phyloP scores from a whole-genome alignment of 2,113 vertebrate genomes.

The Pygoscelis antarcticus region DNA sequence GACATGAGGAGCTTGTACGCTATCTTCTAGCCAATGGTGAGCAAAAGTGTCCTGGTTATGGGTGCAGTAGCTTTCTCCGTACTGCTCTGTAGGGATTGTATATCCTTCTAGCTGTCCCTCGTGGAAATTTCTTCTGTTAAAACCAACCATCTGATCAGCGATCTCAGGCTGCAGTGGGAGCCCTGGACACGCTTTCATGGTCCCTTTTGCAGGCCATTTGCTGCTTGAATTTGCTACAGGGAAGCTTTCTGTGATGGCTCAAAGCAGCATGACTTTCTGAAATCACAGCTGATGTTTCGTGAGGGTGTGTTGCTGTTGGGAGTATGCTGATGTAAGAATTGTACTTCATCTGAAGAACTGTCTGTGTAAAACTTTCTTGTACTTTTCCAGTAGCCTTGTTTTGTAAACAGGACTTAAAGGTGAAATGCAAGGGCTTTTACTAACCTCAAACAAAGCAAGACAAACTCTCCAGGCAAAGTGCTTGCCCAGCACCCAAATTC shows the following conservation, averaged over 20 bases:
- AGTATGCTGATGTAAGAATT: neutral
- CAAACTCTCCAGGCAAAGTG: neutral
- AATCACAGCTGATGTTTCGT: neutral
- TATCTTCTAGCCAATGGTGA: conserved; percentile 95
- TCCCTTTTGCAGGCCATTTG: neutral
- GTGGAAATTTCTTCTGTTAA: neutral
- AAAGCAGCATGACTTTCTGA: neutral
- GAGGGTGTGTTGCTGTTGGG: neutral
- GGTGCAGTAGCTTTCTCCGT: neutral
- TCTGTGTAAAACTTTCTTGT: neutral
- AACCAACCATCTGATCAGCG: neutral
- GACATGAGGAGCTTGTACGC: conserved; percentile 93
- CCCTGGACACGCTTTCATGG: neutral
- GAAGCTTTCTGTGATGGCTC: neutral
- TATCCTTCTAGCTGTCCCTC: neutral
- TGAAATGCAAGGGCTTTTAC: neutral
- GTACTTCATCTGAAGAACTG: neutral
- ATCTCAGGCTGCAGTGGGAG: neutral
- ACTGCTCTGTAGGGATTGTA: neutral
- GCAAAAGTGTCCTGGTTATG: neutral
- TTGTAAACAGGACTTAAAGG: neutral
- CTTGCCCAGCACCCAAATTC: neutral
- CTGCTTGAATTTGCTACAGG: neutral
- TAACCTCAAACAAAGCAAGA: neutral
- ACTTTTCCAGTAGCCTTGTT: neutral